These are phyloP conservation scores for Palythoa caribaeorum DNA, from an alignment of 92 coral and sea anemone genomes.

Conservation along the genomic window DNA sequence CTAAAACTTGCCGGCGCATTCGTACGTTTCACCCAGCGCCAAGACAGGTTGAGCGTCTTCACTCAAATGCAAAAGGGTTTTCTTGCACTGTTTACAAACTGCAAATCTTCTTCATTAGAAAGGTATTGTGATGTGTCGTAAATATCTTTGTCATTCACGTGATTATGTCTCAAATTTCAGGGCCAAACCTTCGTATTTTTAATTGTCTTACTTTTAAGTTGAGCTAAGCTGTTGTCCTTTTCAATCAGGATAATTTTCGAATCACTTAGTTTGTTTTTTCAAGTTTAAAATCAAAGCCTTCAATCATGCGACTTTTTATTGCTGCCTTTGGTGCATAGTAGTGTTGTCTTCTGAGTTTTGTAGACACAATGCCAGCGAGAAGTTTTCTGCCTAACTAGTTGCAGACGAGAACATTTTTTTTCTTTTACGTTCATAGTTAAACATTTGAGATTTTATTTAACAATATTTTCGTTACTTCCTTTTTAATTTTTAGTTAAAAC, in stretches of 20 bases:
- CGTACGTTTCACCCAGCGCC: conserved; percentile 1
- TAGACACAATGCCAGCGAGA: neutral
- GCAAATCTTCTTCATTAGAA: conserved; percentile 28
- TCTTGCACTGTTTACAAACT: neutral
- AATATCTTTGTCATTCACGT: conserved; percentile 1
- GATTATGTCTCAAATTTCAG: neutral
- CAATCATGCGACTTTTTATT: neutral
- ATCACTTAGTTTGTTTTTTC: neutral
- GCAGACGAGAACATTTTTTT: neutral
- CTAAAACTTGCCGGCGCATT: neutral
- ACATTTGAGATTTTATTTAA: neutral
- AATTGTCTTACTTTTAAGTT: neutral
- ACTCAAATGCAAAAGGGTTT: neutral
- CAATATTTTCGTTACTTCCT: neutral
- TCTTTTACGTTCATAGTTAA: neutral
- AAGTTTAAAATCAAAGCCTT: neutral
- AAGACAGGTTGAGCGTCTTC: neutral
- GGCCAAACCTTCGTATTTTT: neutral
- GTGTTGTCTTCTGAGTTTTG: neutral
- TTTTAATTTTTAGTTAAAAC: neutral
- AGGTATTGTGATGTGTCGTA: conserved; percentile 35
- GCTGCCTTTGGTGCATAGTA: neutral
- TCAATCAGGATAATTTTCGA: neutral
- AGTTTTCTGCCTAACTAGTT: neutral
- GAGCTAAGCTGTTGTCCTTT: neutral